phyloP scores from a whole-genome alignment of 1,140 invertebrate species.

The Conopomorpha cramerella region DNA sequence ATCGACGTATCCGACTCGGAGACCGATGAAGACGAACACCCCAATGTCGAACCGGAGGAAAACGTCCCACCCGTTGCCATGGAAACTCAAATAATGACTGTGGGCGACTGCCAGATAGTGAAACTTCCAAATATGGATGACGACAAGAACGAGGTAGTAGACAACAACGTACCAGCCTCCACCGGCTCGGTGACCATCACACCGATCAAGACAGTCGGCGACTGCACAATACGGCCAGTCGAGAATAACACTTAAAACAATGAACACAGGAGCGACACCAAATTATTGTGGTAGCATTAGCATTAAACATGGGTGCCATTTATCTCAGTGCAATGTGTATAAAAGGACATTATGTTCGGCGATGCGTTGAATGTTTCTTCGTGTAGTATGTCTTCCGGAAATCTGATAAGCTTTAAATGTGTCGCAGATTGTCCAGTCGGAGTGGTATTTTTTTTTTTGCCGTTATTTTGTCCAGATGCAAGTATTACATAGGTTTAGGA shows the following conservation, averaged over 20 bases:
- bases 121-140: constrained; percentile 31
- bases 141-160: constrained; percentile 14
- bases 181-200: constrained; percentile 39
- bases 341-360: no score
- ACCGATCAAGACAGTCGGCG: constrained; percentile 45
- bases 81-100: constrained; percentile 46
- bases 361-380: no score
- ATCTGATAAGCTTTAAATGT: no score
- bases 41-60: constrained; percentile 28
- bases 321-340: no score
- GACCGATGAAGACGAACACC: constrained; percentile 31
- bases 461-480: no score
- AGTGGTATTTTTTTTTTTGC: no score
- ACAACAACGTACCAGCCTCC: constrained; percentile 11
- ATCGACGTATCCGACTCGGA: constrained; percentile 2
- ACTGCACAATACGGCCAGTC: constrained; percentile 51
- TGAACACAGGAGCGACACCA: neutral
- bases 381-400: constrained; percentile 14
- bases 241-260: constrained; percentile 33
- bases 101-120: constrained; percentile 53
- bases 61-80: constrained; percentile 25
- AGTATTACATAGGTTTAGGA: no score
- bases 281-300: constrained; percentile 48
- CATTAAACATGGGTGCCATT: no score
- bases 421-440: no score